These are phyloP conservation scores for Strigamia maritima DNA, from an alignment of 2,888 invertebrate genomes.

Conservation along the genomic window DNA sequence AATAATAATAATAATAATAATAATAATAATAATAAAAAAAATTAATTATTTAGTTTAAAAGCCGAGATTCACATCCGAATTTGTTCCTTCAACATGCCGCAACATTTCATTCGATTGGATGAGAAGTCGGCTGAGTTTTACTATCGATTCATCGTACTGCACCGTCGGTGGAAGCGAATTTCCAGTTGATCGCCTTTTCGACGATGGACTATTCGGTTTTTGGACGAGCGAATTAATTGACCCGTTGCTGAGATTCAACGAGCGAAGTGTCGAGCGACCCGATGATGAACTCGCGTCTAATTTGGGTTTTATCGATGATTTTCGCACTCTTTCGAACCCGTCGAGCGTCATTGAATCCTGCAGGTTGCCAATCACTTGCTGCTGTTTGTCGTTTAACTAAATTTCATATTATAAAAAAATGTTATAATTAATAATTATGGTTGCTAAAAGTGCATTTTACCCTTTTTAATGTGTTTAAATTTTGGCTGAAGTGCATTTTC, in stretches of 20 bases:
- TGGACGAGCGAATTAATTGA: not conserved
- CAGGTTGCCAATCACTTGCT: not conserved
- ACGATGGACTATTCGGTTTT: not conserved
- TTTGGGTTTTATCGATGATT: too few species aligned
- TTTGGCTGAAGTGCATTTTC: not conserved
- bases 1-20: not conserved
- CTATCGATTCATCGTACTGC: not conserved
- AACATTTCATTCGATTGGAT: not conserved
- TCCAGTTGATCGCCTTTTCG: too few species aligned
- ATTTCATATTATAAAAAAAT: not conserved
- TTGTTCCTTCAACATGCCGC: not conserved
- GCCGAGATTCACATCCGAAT: not conserved
- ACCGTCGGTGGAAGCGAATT: not conserved
- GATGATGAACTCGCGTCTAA: not conserved
- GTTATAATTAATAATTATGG: not conserved
- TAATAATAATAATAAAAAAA: not conserved
- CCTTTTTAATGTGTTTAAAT: not conserved
- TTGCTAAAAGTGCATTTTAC: not conserved
- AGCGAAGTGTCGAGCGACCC: not conserved
- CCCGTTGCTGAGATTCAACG: not conserved
- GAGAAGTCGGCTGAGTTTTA: not conserved
- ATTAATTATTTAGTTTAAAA: not conserved
- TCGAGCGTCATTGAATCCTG: not conserved
- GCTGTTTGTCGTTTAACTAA: not conserved
- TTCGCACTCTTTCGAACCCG: too few species aligned